These are phyloP conservation scores for Coreius guichenoti DNA, from an alignment of 2,797 vertebrate species.

Conservation along the genomic window DNA sequence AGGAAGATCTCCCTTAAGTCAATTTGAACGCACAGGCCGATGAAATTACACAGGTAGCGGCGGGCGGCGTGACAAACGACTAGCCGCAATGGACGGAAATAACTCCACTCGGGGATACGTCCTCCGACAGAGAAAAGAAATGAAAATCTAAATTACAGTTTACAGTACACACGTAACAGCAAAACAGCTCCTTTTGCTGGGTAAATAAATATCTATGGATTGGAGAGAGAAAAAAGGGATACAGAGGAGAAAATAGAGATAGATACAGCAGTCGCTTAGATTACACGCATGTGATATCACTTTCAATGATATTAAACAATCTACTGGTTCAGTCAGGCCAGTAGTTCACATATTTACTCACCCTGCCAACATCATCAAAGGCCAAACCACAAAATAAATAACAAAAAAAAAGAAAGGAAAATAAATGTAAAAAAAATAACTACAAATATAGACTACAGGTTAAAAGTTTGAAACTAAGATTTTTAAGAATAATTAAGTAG, in stretches of 20 bases:
- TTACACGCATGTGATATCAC: not conserved
- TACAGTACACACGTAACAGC: constrained; percentile 54
- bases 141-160: constrained; percentile 62
- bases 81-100: constrained; percentile 71
- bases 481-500: not conserved
- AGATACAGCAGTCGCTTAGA: constrained; percentile 17
- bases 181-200: constrained; percentile 53
- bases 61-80: constrained; percentile 76
- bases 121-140: constrained; percentile 62
- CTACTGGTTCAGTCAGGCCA: not conserved
- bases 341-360: not conserved
- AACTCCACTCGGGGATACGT: constrained; percentile 67
- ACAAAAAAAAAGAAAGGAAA: no score
- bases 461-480: not conserved
- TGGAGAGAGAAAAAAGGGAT: constrained; percentile 43
- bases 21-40: constrained; percentile 76
- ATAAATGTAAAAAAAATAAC: not conserved
- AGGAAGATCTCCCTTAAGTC: constrained; percentile 74
- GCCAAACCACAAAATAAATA: not conserved
- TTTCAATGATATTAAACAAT: constrained; percentile 4
- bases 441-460: not conserved
- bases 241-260: constrained; percentile 29
- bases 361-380: not conserved
- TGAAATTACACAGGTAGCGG: constrained; percentile 77
- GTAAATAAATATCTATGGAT: constrained; percentile 56